phyloP scores from a whole-genome alignment of 2,888 invertebrate species.

The Drosophila mayaguana region DNA sequence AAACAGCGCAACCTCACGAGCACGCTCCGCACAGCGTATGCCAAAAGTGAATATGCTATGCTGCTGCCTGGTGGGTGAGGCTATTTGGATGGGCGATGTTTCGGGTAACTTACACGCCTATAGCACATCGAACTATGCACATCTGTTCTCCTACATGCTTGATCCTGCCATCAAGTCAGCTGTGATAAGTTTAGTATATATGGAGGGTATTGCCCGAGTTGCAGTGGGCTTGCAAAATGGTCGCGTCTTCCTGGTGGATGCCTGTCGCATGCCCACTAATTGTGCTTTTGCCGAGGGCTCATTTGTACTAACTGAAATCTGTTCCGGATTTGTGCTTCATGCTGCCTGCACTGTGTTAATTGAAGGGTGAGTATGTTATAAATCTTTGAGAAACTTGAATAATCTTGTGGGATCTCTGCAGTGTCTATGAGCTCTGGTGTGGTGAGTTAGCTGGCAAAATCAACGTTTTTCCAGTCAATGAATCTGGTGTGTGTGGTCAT shows the following conservation, averaged over 20 bases:
- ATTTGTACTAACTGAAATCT: conserved; percentile 92
- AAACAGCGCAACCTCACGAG: conserved; percentile 53
- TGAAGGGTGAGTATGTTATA: conserved; percentile 73
- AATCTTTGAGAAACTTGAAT: neutral
- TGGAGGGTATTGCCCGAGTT: conserved; percentile 90
- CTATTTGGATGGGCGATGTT: conserved; percentile 96
- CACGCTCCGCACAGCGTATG: conserved; percentile 73
- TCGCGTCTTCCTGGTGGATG: conserved; percentile 90
- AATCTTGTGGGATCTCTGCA: conserved; percentile 63
- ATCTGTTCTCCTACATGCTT: conserved; percentile 88
- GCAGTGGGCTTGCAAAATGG: conserved; percentile 93
- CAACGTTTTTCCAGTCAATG: conserved; percentile 91
- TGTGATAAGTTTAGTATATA: conserved; percentile 89
- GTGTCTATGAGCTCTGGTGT: conserved; percentile 93
- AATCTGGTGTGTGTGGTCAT: conserved; percentile 90
- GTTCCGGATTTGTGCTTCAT: conserved; percentile 89
- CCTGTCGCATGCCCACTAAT: conserved; percentile 87
- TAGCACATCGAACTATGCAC: conserved; percentile 87
- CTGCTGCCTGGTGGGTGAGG: conserved; percentile 90
- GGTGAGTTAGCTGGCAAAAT: conserved; percentile 93
- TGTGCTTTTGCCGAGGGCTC: conserved; percentile 90
- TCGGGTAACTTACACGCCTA: conserved; percentile 94
- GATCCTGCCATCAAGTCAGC: conserved; percentile 89
- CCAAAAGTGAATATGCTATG: conserved; percentile 83
- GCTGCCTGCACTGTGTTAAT: conserved; percentile 88